Base-by-base conservation (phyloP, 2,888 invertebrate species). In the Drepana falcataria region DNA sequence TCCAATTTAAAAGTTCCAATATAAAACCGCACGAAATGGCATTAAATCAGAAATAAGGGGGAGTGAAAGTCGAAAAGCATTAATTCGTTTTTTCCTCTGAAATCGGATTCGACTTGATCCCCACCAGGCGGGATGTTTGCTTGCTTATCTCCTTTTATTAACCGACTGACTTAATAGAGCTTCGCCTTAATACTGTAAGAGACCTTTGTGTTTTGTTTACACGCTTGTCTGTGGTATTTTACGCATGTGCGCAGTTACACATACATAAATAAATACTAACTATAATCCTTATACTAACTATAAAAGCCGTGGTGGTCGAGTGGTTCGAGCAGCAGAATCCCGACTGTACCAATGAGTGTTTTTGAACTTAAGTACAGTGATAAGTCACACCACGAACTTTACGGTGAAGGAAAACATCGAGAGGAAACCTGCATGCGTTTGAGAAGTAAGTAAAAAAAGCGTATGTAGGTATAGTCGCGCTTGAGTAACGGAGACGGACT, bases 61-160 rank as follows among this genome's bases (percentile, higher is more conserved):
- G 9, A 44, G 44, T 9, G 44, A 44, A 44, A 44, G 44, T 48
- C 51, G 53, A 60, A 63, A 63, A 61, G 55, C 59, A 65, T 73
- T 71, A 68, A 68, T 66, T 65, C 59, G 48, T 75, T 68, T 64
- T 51, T 41, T 33, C 33, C 60, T 49, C 41, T 49, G n/a, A 51
- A 74, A 69, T 71, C 64, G 57, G 66, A 71, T 69, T 64, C 47
- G 4, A 52, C 49, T 54, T 56, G 54, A 58, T 60, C 48, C 48
- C 53, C 57, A 57, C 59, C 54, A 55, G 52, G 59, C 60, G 56
- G 56, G 57, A 61, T 73, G 66, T 72, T 58, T 61, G 57, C 61
- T 75, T 69, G 71, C 69, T 77, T 70, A 73, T 71, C 72, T 69
- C 56, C 59, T 57, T 68, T 73, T 79, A 79, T 76, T 80, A 81